Percentiles rank a stretch among this genome's conserved stretches.
phyloP scores from a whole-genome alignment of 2,113 vertebrate genomes.

The Halichoeres trimaculatus region DNA sequence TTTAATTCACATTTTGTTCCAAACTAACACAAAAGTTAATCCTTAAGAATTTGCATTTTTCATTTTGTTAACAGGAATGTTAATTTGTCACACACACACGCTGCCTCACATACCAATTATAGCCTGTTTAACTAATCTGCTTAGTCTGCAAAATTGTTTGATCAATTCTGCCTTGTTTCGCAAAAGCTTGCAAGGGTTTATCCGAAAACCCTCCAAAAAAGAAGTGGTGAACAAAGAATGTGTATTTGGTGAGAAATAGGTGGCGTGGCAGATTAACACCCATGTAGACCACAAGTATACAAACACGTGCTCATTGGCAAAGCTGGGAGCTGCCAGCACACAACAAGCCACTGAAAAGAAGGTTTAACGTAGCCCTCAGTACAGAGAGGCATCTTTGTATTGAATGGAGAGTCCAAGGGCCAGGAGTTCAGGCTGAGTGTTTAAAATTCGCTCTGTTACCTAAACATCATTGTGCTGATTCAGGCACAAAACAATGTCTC shows the following conservation, averaged over 20 bases:
- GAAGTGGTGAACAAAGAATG: slow-evolving; percentile 39
- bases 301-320: background rate
- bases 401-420: slow-evolving; percentile 1
- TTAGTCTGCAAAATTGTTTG: slow-evolving; percentile 43
- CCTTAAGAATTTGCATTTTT: slow-evolving; percentile 10
- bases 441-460: slow-evolving; percentile 32
- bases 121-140: slow-evolving; percentile 49
- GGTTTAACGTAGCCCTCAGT: background rate
- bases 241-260: slow-evolving; percentile 18
- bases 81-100: background rate
- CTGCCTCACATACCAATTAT: slow-evolving; percentile 41
- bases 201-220: no score
- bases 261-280: slow-evolving; percentile 14
- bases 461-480: slow-evolving; percentile 13
- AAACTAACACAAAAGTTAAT: background rate
- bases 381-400: slow-evolving; percentile 22
- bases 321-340: background rate
- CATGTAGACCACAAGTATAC: background rate
- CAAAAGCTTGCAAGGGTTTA: slow-evolving; percentile 17
- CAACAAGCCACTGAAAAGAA: background rate
- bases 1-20: background rate
- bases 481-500: background rate
- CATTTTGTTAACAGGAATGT: background rate
- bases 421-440: background rate
- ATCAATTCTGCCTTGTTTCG: slow-evolving; percentile 24